A percentile compares a stretch with the other conserved stretches of the same genome.
These are phyloP conservation scores for Cecidostiba fungosa DNA, from an alignment of 2,888 invertebrate species.

Conservation along the genomic window DNA sequence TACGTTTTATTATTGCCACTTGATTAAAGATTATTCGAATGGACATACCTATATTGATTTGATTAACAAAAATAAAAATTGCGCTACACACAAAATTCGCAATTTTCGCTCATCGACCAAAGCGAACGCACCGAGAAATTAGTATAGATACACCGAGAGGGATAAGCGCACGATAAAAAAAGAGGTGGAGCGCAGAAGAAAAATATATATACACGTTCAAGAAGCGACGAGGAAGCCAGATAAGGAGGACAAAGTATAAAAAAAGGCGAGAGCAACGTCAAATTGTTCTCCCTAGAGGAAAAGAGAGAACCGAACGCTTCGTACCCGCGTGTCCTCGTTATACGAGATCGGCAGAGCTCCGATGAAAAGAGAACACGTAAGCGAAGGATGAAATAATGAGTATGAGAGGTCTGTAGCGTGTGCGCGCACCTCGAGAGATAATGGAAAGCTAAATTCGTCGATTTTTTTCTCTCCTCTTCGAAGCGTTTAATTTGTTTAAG, in stretches of 20 bases:
- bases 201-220: not conserved
- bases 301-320: not conserved
- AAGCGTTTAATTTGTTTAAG: not conserved
- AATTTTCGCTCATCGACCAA: too few species aligned
- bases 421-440: not conserved
- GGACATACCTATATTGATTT: too few species aligned
- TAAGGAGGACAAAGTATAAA: not conserved
- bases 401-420: not conserved
- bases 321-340: constrained; percentile 1
- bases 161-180: too few species aligned
- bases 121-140: too few species aligned
- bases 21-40: too few species aligned
- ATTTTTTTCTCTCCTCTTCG: not conserved
- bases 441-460: not conserved
- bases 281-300: constrained; percentile 1
- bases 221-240: not conserved
- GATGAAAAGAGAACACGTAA: constrained; percentile 7
- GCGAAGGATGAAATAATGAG: constrained; percentile 41
- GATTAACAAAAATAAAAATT: too few species aligned
- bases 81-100: too few species aligned
- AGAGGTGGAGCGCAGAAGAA: not conserved
- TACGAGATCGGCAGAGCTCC: not conserved
- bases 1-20: too few species aligned
- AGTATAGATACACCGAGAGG: too few species aligned
- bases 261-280: not conserved